Conservation (phyloP, 2,888 invertebrate species). For the Xestia rhomboidea region DNA sequence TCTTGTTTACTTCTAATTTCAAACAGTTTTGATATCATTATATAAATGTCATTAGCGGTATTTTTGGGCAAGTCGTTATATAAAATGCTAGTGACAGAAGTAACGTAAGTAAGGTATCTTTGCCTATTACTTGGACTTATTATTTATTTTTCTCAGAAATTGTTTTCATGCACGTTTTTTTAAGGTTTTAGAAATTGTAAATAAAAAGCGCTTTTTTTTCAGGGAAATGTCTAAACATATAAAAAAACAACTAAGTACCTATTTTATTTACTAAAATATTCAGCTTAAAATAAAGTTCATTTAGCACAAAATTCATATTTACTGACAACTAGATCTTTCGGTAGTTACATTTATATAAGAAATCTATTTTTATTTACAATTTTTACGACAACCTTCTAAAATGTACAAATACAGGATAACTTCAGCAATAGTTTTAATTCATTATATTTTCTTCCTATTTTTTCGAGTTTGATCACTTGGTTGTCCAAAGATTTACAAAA, state of each 20-base stretch:
- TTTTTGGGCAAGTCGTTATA: background rate
- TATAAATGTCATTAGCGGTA: background rate
- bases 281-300: constrained; percentile 42
- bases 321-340: constrained; percentile 58
- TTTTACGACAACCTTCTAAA: constrained; percentile 64
- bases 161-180: background rate
- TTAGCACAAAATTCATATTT: constrained; percentile 64
- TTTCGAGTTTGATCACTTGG: constrained; percentile 41
- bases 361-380: constrained; percentile 77
- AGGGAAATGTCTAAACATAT: constrained; percentile 29
- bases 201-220: constrained; percentile 4
- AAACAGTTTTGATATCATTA: too few relatives aligned
- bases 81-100: background rate
- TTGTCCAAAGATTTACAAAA: constrained; percentile 43
- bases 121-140: constrained; percentile 12
- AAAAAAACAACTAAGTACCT: background rate
- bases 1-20: background rate
- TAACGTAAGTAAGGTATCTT: background rate
- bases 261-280: constrained; percentile 30
- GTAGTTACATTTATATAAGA: constrained; percentile 69
- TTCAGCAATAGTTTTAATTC: constrained; percentile 39
- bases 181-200: background rate
- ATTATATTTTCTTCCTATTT: constrained; percentile 24
- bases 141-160: background rate
- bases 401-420: constrained; percentile 66